Conservation (phyloP, 2,113 vertebrate species). For the Gnathonemus echidnorhynchus region DNA sequence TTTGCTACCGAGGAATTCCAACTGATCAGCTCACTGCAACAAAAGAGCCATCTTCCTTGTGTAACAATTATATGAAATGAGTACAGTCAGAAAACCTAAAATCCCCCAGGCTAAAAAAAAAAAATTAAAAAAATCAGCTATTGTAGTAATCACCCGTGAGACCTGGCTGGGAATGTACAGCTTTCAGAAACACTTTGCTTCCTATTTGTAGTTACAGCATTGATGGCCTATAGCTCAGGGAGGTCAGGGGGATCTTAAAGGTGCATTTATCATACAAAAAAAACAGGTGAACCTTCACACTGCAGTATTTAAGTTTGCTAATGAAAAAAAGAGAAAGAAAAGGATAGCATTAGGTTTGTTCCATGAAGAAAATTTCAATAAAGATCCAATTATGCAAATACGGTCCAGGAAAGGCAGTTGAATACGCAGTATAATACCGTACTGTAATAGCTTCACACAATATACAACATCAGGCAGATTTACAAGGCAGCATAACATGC, state of each 20-base stretch:
- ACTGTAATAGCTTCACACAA: slow-evolving; percentile 80
- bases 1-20: slow-evolving; percentile 58
- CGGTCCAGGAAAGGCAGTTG: slow-evolving; percentile 74
- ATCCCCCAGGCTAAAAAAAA: slow-evolving; percentile 61
- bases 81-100: slow-evolving; percentile 70
- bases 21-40: slow-evolving; percentile 53
- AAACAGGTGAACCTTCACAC: slow-evolving; percentile 54
- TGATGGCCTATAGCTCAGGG: slow-evolving; percentile 63
- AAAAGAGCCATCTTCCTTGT: slow-evolving; percentile 70
- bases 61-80: slow-evolving; percentile 66
- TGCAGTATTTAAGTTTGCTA: slow-evolving; percentile 36
- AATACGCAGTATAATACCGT: slow-evolving; percentile 76
- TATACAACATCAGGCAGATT: slow-evolving; percentile 76
- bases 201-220: slow-evolving; percentile 73
- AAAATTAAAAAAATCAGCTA: slow-evolving; percentile 63
- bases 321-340: slow-evolving; percentile 11
- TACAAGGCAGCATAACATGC: slow-evolving; percentile 85
- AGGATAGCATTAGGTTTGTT: slow-evolving; percentile 40
- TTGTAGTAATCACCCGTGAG: slow-evolving; percentile 77
- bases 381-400: slow-evolving; percentile 95
- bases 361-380: slow-evolving; percentile 81
- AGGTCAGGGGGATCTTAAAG: slow-evolving; percentile 63
- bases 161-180: slow-evolving; percentile 75
- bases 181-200: slow-evolving; percentile 75
- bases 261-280: slow-evolving; percentile 41